A percentile compares a stretch with the other conserved stretches of the same genome.
Conservation (phyloP, 2,888 invertebrate genomes). For the Melipona beecheii region DNA sequence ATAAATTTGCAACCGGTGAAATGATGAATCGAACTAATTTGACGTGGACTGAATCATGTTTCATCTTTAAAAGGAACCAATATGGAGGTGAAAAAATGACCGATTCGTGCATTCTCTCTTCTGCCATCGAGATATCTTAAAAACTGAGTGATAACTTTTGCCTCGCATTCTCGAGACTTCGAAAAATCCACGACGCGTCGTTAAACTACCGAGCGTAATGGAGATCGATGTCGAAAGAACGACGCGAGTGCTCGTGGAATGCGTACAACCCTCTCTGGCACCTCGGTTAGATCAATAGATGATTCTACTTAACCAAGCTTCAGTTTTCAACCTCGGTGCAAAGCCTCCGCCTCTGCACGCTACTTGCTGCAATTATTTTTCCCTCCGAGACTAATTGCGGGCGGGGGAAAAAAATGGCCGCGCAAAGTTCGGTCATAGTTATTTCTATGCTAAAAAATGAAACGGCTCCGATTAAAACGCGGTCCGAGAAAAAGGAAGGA, state of each 20-base stretch:
- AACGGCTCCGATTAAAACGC: background rate
- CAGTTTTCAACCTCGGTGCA: background rate
- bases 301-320: background rate
- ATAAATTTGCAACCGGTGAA: too few relatives aligned
- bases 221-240: too few relatives aligned
- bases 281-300: background rate
- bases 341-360: background rate
- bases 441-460: background rate
- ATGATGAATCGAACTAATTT: too few relatives aligned
- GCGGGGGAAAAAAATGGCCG: background rate
- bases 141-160: background rate
- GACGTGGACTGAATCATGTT: too few relatives aligned
- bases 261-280: background rate
- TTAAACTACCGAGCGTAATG: too few relatives aligned
- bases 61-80: too few relatives aligned
- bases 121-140: too few relatives aligned
- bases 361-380: background rate
- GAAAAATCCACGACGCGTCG: background rate
- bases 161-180: background rate
- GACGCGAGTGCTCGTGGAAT: too few relatives aligned
- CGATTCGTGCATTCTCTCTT: too few relatives aligned
- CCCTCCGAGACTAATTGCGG: background rate
- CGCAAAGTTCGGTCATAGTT: background rate
- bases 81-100: too few relatives aligned
- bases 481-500: background rate